These are phyloP conservation scores for Ochotona curzoniae DNA, from an alignment of 2,113 vertebrate genomes.

Conservation along the genomic window DNA sequence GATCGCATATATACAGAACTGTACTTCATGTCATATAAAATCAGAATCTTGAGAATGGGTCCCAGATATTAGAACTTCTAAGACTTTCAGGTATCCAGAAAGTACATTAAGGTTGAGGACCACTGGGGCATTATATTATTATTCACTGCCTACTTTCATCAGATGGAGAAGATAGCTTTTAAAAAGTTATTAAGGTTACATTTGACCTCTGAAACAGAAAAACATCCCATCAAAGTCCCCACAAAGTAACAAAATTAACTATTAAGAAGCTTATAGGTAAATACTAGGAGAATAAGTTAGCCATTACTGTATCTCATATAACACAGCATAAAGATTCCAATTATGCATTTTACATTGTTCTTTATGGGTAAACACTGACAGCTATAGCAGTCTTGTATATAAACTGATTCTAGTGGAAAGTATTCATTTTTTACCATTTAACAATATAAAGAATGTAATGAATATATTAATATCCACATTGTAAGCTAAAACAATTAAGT, in stretches of 20 bases:
- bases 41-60: not conserved
- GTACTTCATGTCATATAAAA: not conserved
- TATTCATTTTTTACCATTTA: constrained; percentile 9
- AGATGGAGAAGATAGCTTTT: constrained; percentile 3
- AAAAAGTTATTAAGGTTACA: not conserved
- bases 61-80: not conserved
- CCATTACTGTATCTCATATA: constrained; percentile 5
- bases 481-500: constrained; percentile 1
- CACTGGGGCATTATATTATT: not conserved
- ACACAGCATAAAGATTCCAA: not conserved
- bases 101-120: constrained; percentile 5
- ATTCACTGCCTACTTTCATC: not conserved
- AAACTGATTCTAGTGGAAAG: constrained; percentile 32
- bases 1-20: not conserved
- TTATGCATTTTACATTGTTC: constrained; percentile 51
- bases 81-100: constrained; percentile 6
- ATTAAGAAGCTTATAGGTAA: constrained; percentile 22
- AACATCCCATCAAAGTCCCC: not conserved
- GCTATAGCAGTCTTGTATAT: not conserved
- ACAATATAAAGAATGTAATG: not conserved
- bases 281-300: constrained; percentile 17
- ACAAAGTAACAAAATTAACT: constrained; percentile 34
- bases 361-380: not conserved
- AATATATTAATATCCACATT: constrained; percentile 33
- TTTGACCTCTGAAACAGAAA: not conserved